These are phyloP conservation scores for Pterocles gutturalis DNA, from an alignment of 2,113 vertebrate species.

Conservation along the genomic window DNA sequence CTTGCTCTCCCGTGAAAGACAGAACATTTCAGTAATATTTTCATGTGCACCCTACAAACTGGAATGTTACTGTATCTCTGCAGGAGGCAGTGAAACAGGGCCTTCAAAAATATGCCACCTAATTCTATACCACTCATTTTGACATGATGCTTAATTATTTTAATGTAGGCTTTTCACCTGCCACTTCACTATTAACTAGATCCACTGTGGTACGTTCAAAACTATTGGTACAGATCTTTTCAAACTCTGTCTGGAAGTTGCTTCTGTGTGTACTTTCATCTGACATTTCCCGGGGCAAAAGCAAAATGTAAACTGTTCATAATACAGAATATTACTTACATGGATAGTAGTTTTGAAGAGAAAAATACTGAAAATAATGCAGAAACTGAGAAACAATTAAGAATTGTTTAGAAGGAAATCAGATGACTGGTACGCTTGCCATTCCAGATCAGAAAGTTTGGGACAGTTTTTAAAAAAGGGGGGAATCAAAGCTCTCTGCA, in stretches of 20 bases:
- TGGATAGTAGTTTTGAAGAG: not conserved
- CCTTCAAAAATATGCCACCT: not conserved
- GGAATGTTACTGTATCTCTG: fast-evolving
- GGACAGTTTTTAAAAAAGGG: not conserved
- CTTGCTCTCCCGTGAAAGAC: not conserved
- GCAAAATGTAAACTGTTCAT: not conserved
- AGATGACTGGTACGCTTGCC: not conserved
- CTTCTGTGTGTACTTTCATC: not conserved
- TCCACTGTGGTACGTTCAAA: not conserved
- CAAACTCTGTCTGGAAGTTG: not conserved
- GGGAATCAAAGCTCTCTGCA: not conserved
- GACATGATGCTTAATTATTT: not conserved
- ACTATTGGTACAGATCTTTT: not conserved
- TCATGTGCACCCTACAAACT: not conserved
- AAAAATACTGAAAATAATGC: not conserved
- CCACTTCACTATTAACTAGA: not conserved
- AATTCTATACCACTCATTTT: not conserved
- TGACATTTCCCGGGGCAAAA: not conserved
- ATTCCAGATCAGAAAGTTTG: not conserved
- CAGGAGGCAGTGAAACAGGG: not conserved
- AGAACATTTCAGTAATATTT: not conserved
- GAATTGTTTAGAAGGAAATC: not conserved
- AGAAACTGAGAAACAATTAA: not conserved
- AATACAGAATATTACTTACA: not conserved
- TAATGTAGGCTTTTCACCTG: not conserved